Evolutionary conservation across 2,113 vertebrate species (phyloP).

Genomic region (Kryptolebias marmoratus): DNA sequence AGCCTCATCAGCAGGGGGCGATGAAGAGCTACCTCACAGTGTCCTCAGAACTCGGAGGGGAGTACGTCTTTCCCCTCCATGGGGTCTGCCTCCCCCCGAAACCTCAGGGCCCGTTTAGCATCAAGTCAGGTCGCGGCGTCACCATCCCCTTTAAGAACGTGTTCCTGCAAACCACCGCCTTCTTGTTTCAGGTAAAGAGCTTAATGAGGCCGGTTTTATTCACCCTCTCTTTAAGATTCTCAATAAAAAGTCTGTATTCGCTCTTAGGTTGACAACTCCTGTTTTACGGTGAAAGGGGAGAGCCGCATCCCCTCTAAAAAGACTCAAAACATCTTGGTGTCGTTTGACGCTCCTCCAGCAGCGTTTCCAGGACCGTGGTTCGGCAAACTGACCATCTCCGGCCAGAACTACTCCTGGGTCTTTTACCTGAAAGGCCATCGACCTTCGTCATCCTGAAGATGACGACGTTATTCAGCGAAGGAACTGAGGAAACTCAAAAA

Average conservation of each 20-base stretch:
- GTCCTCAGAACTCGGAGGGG: constrained; percentile 74
- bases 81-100: constrained; percentile 82
- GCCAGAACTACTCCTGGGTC: constrained; percentile 78
- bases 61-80: constrained; percentile 83
- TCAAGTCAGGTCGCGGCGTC: constrained; percentile 74
- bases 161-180: constrained; percentile 80
- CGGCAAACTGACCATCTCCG: constrained; percentile 80
- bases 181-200: constrained; percentile 67
- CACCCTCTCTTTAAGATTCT: background rate
- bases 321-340: constrained; percentile 73
- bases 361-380: constrained; percentile 67
- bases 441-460: background rate
- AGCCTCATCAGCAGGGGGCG: constrained; percentile 86
- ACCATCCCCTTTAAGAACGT: constrained; percentile 90
- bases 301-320: constrained; percentile 81
- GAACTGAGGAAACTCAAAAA: too few species aligned
- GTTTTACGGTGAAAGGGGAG: constrained; percentile 76
- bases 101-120: constrained; percentile 84
- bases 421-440: constrained; percentile 84
- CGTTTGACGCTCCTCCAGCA: constrained; percentile 70
- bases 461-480: too few species aligned
- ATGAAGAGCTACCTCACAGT: constrained; percentile 78
- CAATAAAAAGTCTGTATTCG: background rate
- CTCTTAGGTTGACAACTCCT: constrained; percentile 80
- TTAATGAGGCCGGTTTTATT: background rate